Conservation (phyloP, 2,797 vertebrate species). For the Syndactyla subalaris region DNA sequence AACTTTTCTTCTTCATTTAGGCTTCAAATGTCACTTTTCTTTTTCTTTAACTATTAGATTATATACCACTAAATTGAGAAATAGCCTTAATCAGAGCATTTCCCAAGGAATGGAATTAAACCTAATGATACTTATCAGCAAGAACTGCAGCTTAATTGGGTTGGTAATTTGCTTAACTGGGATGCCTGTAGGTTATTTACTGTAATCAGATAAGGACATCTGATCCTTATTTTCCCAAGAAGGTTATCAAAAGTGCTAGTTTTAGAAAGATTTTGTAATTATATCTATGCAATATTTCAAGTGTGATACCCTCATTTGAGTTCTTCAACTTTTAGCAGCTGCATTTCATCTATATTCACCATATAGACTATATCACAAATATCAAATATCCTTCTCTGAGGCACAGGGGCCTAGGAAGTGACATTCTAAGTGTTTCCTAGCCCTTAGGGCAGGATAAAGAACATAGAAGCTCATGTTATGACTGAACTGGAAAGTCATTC, state of each 20-base stretch:
- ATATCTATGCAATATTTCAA: neutral
- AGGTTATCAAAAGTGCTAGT: slow-evolving; percentile 37
- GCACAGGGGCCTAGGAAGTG: neutral
- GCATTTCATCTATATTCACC: neutral
- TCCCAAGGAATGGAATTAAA: slow-evolving; percentile 74
- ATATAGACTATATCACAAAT: neutral
- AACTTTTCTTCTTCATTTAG: neutral
- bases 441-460: neutral
- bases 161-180: slow-evolving; percentile 71
- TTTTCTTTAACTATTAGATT: slow-evolving; percentile 11
- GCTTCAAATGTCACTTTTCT: neutral
- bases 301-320: neutral
- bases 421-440: neutral
- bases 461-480: neutral
- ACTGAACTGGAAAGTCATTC: neutral
- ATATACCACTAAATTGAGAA: slow-evolving; percentile 51
- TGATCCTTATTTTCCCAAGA: slow-evolving; percentile 48
- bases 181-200: slow-evolving; percentile 72
- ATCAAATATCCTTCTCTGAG: neutral
- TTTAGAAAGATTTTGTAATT: slow-evolving; percentile 25
- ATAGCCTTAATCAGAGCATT: slow-evolving; percentile 67
- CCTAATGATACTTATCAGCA: slow-evolving; percentile 76
- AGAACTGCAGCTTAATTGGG: slow-evolving; percentile 74
- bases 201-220: slow-evolving; percentile 60
- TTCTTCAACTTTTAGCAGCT: neutral